These are phyloP conservation scores for Drosophila prostipennis DNA, from an alignment of 2,888 invertebrate species.

Conservation along the genomic window DNA sequence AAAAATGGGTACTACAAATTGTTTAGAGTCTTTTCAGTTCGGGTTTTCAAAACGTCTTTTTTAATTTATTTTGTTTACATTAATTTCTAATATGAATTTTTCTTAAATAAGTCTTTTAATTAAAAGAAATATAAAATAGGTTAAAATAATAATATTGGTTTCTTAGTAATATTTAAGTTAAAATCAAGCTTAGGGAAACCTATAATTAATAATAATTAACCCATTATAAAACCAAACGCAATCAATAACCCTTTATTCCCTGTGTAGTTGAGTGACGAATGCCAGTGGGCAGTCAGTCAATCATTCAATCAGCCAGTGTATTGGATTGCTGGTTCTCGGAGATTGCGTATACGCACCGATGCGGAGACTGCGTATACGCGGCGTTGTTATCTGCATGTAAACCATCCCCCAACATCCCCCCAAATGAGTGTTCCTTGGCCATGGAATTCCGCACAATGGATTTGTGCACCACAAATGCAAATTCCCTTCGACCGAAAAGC, in stretches of 20 bases:
- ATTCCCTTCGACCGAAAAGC: background rate
- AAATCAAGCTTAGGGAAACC: background rate
- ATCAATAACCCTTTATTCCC: background rate
- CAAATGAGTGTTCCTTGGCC: slow-evolving; percentile 3
- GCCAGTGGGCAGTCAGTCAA: slow-evolving; percentile 1
- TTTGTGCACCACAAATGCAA: slow-evolving; percentile 14
- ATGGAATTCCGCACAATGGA: slow-evolving; percentile 1
- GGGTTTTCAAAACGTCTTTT: no score
- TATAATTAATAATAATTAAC: background rate
- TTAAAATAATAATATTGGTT: no score
- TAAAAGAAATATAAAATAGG: no score
- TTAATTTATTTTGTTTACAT: no score
- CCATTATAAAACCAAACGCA: rapidly evolving
- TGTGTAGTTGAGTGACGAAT: background rate
- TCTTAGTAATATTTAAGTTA: background rate
- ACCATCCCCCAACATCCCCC: background rate
- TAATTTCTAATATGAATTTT: no score
- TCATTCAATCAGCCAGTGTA: background rate
- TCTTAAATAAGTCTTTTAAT: no score
- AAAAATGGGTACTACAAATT: no score
- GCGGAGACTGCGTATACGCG: slow-evolving; percentile 7
- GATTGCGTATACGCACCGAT: slow-evolving; percentile 7
- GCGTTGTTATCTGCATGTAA: slow-evolving; percentile 2
- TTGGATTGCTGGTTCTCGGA: background rate
- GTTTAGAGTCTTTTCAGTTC: no score